Base-by-base conservation (phyloP, 2,888 invertebrate species). In the Apomyelois bistriatella region DNA sequence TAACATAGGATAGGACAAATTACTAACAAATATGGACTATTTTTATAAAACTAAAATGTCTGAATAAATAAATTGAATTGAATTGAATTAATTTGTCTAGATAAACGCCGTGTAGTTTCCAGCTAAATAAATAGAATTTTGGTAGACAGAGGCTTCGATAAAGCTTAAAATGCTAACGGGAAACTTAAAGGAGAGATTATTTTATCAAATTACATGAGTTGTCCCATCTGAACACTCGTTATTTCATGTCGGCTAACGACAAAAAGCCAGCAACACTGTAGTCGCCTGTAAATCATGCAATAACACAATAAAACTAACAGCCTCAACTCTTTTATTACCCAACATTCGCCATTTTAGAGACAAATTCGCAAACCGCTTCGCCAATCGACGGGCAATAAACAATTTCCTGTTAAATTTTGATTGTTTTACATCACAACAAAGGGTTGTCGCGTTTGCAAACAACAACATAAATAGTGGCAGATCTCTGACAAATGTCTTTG, bases 381-480 rank as follows among this genome's bases (percentile, higher is more conserved):
- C 72, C 72, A 65, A 68, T 66, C 60, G 64, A 66, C 65, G 58
- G 61, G 64, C 64, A 70, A 74, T 78, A 79, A 82, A 78, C 74
- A 68, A 68, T 74, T 70, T 63, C 58, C 62, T 64, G 70, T 74
- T 67, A 70, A 69, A 71, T 66, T 59, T 68, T 66, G 64, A 71
- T 70, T 73, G 70, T 73, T 66, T 59, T 51, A 59, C 62, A 58
- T 63, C 65, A 72, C 74, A 72, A 81, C 79, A 82, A 80, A 80
- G 80, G 76, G 75, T 76, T 70, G 69, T 71, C 67, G 64, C 61
- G 55, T 59, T 65, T 58, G 76, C 74, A 75, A 79, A 81, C 72
- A 74, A 71, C 70, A 73, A 74, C 71, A 75, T 67, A 70, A 79
- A 74, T 74, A 76, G 68, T 69, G 62, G 64, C 60, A 64, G 69